phyloP scores from a whole-genome alignment of 2,797 vertebrate genomes.

The Betta splendens region DNA sequence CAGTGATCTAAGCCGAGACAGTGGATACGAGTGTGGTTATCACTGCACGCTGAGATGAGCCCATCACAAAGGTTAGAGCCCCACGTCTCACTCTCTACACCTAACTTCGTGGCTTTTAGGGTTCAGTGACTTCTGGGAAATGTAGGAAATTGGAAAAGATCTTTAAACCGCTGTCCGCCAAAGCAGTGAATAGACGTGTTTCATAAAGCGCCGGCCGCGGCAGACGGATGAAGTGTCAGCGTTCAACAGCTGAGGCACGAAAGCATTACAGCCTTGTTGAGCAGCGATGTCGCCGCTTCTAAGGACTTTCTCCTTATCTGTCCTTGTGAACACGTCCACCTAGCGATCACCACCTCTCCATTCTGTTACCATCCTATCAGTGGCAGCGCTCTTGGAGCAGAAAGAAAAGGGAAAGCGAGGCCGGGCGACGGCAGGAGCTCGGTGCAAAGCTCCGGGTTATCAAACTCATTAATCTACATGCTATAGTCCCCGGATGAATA shows the following conservation, averaged over 20 bases:
- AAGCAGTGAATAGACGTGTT: background rate
- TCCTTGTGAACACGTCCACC: constrained; percentile 34
- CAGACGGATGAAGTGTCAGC: background rate
- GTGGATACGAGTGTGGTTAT: too few species aligned
- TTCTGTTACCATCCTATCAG: constrained; percentile 58
- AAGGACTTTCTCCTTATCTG: constrained; percentile 9
- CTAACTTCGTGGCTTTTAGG: background rate
- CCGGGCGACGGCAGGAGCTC: constrained; percentile 83
- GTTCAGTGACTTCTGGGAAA: background rate
- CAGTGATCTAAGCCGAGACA: too few species aligned
- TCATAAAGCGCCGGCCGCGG: background rate
- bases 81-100: background rate
- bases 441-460: constrained; percentile 93
- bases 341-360: constrained; percentile 51
- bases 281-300: constrained; percentile 1
- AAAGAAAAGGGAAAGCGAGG: constrained; percentile 66
- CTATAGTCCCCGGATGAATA: constrained; percentile 98
- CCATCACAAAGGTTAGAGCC: too few species aligned
- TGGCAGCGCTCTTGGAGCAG: constrained; percentile 49
- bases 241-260: background rate
- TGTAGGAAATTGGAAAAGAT: too few species aligned
- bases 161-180: too few species aligned
- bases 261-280: constrained; percentile 1
- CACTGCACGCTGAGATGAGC: too few species aligned
- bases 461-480: constrained; percentile 99